phyloP scores from a whole-genome alignment of 2,113 vertebrate genomes.

The Tragelaphus buxtoni region DNA sequence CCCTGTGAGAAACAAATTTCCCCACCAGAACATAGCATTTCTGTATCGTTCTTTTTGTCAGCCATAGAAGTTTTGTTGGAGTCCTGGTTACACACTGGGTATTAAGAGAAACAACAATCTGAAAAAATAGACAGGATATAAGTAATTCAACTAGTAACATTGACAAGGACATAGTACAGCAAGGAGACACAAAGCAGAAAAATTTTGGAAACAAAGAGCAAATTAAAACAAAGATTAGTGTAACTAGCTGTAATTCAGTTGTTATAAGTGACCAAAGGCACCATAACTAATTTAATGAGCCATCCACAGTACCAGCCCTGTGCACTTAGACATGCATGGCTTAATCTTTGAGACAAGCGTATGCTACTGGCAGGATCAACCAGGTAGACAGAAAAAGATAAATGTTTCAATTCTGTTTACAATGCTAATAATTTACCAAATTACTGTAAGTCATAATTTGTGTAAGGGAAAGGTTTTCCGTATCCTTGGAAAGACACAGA shows the following conservation, averaged over 20 bases:
- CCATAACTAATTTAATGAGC: not conserved
- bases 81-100: not conserved
- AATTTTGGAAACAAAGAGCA: not conserved
- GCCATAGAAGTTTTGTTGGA: not conserved
- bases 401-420: not conserved
- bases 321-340: not conserved
- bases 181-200: not conserved
- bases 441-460: not conserved
- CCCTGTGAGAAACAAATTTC: not conserved
- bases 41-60: not conserved
- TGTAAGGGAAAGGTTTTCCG: not conserved
- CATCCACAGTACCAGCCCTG: not conserved
- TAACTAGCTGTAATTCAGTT: not conserved
- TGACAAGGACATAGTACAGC: not conserved
- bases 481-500: not conserved
- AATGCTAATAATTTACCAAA: not conserved
- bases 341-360: not conserved
- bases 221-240: not conserved
- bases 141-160: not conserved
- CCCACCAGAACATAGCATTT: not conserved
- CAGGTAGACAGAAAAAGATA: not conserved
- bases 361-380: not conserved
- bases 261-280: not conserved
- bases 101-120: not conserved
- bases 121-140: not conserved